phyloP scores from a whole-genome alignment of 2,797 vertebrate genomes.

The Erethizon dorsatum region DNA sequence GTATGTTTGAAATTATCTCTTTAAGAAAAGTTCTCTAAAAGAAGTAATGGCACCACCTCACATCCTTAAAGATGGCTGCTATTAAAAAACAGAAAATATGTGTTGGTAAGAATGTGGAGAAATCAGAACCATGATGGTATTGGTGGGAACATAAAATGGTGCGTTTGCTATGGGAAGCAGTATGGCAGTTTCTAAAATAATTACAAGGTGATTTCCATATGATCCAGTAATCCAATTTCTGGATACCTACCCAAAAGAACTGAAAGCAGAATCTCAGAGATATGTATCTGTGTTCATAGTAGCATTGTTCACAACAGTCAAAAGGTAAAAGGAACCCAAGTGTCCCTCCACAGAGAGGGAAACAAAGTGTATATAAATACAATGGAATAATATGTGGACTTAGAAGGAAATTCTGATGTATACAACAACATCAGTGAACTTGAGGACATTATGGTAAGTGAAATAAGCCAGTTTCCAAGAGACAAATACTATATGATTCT shows the following conservation, averaged over 20 bases:
- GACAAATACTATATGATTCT: neutral
- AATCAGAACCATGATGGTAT: neutral
- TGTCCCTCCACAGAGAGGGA: neutral
- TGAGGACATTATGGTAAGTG: neutral
- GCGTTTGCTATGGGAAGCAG: neutral
- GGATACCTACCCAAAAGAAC: neutral
- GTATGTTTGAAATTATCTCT: conserved; percentile 10
- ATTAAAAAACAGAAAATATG: neutral
- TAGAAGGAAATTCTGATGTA: neutral
- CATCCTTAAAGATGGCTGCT: neutral
- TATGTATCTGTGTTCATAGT: neutral
- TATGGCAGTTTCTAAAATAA: neutral
- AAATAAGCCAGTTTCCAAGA: conserved; percentile 5
- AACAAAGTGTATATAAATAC: neutral
- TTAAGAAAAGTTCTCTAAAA: neutral
- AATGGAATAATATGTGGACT: neutral
- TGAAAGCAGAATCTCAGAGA: neutral
- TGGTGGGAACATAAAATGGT: neutral
- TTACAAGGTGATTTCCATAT: neutral
- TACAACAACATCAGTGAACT: neutral
- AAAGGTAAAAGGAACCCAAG: neutral
- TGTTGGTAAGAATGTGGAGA: neutral
- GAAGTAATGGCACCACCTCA: neutral
- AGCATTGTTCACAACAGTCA: neutral
- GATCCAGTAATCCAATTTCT: neutral